Conservation (phyloP, 2,797 vertebrate species). For the Liparis tanakae region DNA sequence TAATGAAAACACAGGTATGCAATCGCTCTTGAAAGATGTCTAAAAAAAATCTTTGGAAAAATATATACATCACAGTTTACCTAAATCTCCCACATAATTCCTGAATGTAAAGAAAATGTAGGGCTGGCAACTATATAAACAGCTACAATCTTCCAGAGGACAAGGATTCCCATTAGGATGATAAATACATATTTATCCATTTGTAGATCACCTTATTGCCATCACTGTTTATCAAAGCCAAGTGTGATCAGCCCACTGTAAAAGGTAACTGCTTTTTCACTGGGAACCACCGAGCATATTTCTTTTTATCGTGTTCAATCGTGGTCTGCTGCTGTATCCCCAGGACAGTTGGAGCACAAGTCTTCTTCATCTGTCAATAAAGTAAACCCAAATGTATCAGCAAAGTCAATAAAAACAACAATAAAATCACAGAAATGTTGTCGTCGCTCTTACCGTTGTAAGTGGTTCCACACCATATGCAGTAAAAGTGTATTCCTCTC, state of each 20-base stretch:
- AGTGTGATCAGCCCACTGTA: neutral
- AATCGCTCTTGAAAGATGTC: constrained; percentile 10
- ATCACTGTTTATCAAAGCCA: neutral
- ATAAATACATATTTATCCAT: neutral
- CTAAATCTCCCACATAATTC: neutral
- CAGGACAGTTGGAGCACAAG: constrained; percentile 90
- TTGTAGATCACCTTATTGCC: neutral
- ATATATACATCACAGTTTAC: constrained; percentile 17
- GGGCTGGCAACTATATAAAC: neutral
- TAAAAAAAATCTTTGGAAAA: constrained; percentile 18
- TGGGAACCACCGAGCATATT: neutral
- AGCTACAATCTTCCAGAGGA: neutral
- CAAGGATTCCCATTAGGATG: neutral
- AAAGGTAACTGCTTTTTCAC: neutral
- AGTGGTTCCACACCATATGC: constrained; percentile 96
- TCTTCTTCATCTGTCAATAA: constrained; percentile 88
- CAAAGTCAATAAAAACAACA: constrained; percentile 9
- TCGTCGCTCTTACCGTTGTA: constrained; percentile 90
- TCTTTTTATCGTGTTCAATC: constrained; percentile 77
- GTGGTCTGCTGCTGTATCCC: constrained; percentile 90
- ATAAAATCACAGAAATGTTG: constrained; percentile 4
- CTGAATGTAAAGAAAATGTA: neutral
- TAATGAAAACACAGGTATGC: constrained; percentile 38
- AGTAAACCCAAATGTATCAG: neutral
- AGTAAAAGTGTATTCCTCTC: constrained; percentile 91